Base-by-base conservation (phyloP, 92 coral and sea anemone species). In the Epizoanthus fatuus region DNA sequence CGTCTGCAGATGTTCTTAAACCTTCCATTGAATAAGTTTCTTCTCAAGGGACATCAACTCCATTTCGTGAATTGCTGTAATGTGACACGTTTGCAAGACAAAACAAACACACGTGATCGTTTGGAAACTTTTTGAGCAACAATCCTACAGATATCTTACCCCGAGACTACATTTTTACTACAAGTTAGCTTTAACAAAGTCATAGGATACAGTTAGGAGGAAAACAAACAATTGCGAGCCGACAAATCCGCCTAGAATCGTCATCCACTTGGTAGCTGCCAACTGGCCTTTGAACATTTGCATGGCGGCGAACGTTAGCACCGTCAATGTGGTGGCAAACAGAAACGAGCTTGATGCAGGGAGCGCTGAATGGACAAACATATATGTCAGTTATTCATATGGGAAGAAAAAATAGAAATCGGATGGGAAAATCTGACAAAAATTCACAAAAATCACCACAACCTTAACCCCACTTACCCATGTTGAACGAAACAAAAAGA, bases 151-250 rank as follows among this genome's bases (percentile, higher is more conserved):
- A 66, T 29, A 49, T 49, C 14, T 13, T 35, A 12, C 38, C n/a
- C 13, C 1, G 37, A 60, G 38, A 60, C 16, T 17, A 45, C 17
- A 22, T 16, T 4, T 22, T 15, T 14, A 25, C 12, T 32, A 19
- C 13, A 22, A 51, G 32, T 15, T 51, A 51, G 55, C 29, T 55
- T 51, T 7, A 25, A 6, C 4, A 10, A 58, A 25, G 14, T 20
- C 64, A 87, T 83, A 97, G 98, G 99, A 97, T 97, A 97, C 99
- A 75, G 99, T 97, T 44, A 97, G 52, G 32, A 95, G 93, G 79
- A 93, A 97, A 22, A 97, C 86, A 84, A 97, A 97, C n/a, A 97
- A 87, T 81, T 95, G 99, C n/a, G 99, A 95, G n/a, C 99, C 99
- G 63, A 92, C 69, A 63, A 97, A 97, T 42, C 99, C 99, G 29